Evolutionary conservation across 2,888 invertebrate species (phyloP).

Genomic region (Orchesella flavescens): DNA sequence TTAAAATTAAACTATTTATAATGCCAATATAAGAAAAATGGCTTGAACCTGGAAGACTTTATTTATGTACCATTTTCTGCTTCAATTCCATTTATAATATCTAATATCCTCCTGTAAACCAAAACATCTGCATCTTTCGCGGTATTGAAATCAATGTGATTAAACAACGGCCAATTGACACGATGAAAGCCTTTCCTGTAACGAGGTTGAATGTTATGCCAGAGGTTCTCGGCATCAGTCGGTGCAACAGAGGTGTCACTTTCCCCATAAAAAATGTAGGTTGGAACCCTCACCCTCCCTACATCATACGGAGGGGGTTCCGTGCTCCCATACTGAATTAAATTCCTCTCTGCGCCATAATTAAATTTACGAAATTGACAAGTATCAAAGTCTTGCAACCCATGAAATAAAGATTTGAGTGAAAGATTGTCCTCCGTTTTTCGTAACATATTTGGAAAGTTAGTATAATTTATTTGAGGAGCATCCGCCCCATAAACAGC

Average conservation of each 20-base stretch:
- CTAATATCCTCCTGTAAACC: slow-evolving; percentile 31
- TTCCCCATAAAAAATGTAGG: slow-evolving; percentile 35
- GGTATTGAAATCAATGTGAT: slow-evolving; percentile 39
- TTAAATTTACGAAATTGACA: slow-evolving; percentile 45
- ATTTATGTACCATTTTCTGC: too few species aligned
- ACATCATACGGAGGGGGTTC: slow-evolving; percentile 38
- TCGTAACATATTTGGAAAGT: slow-evolving; percentile 38
- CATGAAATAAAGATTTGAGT: slow-evolving; percentile 32
- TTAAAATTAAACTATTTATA: too few species aligned
- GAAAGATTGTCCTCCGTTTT: slow-evolving; percentile 29
- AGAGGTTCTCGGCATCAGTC: too few species aligned
- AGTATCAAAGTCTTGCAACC: slow-evolving; percentile 27
- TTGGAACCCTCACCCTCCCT: slow-evolving; percentile 22
- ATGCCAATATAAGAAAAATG: too few species aligned
- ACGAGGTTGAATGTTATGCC: too few species aligned
- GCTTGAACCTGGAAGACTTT: too few species aligned
- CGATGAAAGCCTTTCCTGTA: slow-evolving; percentile 1
- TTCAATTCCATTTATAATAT: slow-evolving; percentile 6
- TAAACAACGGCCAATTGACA: slow-evolving; percentile 24
- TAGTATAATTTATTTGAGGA: slow-evolving; percentile 36
- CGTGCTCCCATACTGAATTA: slow-evolving; percentile 18
- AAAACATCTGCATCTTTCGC: slow-evolving; percentile 51
- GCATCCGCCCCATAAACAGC: slow-evolving; percentile 16
- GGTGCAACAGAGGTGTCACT: slow-evolving; percentile 7
- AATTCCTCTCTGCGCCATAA: slow-evolving; percentile 32